Percentiles rank a stretch among this genome's conserved stretches.
These are phyloP conservation scores for Neosilurus mollespiculum DNA, from an alignment of 2,797 vertebrate species.

Conservation along the genomic window DNA sequence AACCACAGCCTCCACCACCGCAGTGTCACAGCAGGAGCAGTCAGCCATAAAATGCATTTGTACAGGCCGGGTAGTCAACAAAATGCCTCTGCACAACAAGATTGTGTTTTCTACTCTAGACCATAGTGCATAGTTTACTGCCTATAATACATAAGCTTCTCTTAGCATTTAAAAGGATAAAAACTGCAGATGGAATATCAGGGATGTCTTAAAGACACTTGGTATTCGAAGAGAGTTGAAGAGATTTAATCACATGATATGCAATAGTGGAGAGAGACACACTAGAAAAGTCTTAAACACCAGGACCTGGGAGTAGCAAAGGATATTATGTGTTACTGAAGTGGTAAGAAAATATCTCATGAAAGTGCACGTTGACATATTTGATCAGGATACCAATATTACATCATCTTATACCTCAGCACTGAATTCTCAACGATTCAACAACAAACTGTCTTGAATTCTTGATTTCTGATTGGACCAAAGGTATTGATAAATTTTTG, in stretches of 20 bases:
- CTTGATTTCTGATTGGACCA: not conserved
- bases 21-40: constrained; percentile 46
- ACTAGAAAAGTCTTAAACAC: not conserved
- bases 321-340: not conserved
- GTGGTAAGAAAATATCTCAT: not conserved
- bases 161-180: not conserved
- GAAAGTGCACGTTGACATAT: not conserved
- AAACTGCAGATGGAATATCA: not conserved
- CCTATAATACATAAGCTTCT: not conserved
- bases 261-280: not conserved
- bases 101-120: not conserved
- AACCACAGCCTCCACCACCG: constrained; percentile 37
- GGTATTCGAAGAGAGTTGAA: not conserved
- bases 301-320: not conserved
- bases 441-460: not conserved
- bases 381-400: not conserved
- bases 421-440: not conserved
- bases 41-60: constrained; percentile 34
- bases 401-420: not conserved
- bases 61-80: constrained; percentile 21
- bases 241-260: not conserved
- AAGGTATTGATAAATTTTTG: not conserved
- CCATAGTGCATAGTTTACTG: not conserved
- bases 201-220: not conserved
- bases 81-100: constrained; percentile 28